Percentiles rank a stretch among this genome's conserved stretches.
Evolutionary conservation across 2,113 vertebrate genomes (phyloP).

Genomic region (Lagenorhynchus albirostris): DNA sequence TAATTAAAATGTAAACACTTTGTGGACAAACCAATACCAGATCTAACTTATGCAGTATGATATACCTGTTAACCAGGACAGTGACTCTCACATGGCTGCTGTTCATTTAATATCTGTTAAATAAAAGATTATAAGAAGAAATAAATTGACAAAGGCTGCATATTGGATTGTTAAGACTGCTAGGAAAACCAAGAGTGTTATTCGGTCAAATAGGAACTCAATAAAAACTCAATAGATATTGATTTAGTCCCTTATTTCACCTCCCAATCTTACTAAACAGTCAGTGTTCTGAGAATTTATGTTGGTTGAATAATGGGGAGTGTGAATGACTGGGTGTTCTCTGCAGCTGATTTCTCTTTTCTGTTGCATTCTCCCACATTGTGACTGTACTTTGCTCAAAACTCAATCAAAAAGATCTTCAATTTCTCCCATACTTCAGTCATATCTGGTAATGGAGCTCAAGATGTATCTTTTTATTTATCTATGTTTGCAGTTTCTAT

Average conservation of each 20-base stretch:
- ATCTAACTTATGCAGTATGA: neutral
- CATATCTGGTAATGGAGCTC: neutral
- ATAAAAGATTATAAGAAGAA: neutral
- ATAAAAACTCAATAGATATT: conserved; percentile 18
- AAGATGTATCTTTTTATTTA: neutral
- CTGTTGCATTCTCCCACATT: neutral
- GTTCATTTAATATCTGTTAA: neutral
- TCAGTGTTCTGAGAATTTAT: neutral
- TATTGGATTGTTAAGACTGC: neutral
- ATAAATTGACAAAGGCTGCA: neutral
- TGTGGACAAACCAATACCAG: neutral
- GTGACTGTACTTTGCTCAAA: neutral
- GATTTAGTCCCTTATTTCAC: neutral
- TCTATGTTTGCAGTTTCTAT: neutral
- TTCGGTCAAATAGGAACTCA: neutral
- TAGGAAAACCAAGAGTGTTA: neutral
- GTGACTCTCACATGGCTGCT: neutral
- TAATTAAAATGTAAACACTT: neutral
- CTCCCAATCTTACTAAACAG: neutral
- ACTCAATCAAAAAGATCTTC: neutral
- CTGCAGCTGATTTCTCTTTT: neutral
- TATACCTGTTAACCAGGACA: neutral
- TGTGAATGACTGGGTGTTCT: neutral
- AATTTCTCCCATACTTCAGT: neutral
- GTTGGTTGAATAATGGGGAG: neutral